These are phyloP conservation scores for Mycetomoellerius zeteki DNA, from an alignment of 1,140 invertebrate species.

Conservation along the genomic window DNA sequence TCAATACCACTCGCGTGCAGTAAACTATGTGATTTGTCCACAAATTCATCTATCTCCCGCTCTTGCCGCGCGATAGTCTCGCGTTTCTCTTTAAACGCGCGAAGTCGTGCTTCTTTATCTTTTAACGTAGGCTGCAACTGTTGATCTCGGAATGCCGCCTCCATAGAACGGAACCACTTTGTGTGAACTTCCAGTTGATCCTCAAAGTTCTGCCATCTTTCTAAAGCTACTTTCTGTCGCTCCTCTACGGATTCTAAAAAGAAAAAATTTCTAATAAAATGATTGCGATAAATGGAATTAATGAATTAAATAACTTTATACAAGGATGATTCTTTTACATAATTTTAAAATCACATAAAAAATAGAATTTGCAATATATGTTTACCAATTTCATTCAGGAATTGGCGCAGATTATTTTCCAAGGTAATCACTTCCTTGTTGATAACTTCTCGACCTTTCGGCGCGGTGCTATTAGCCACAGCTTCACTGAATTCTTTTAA, in stretches of 20 bases:
- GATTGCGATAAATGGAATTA: slow-evolving; percentile 44
- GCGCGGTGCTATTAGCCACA: slow-evolving; percentile 94
- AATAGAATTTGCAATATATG: slow-evolving; percentile 13
- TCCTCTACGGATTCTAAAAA: slow-evolving; percentile 88
- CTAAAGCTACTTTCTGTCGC: slow-evolving; percentile 91
- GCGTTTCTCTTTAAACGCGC: slow-evolving; percentile 91
- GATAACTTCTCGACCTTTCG: slow-evolving; percentile 91
- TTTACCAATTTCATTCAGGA: slow-evolving; percentile 89
- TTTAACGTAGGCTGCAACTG: slow-evolving; percentile 92
- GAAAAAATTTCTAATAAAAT: not conserved
- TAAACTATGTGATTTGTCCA: slow-evolving; percentile 95
- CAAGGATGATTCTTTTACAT: not conserved
- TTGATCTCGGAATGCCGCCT: slow-evolving; percentile 94
- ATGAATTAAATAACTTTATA: slow-evolving; percentile 6
- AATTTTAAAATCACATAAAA: not conserved
- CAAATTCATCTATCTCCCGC: slow-evolving; percentile 94
- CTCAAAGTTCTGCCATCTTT: slow-evolving; percentile 96
- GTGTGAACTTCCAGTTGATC: slow-evolving; percentile 92
- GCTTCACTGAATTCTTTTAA: slow-evolving; percentile 90
- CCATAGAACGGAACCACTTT: slow-evolving; percentile 94
- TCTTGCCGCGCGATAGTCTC: slow-evolving; percentile 92
- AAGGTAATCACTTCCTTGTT: slow-evolving; percentile 92
- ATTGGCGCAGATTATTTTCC: slow-evolving; percentile 89
- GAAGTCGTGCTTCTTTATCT: slow-evolving; percentile 93
- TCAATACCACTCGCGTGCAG: slow-evolving; percentile 95